Evolutionary conservation across 2,797 vertebrate species (phyloP), one percentile per base, ranked within the genome.

Genomic region (Dendrocincla fuliginosa): DNA sequence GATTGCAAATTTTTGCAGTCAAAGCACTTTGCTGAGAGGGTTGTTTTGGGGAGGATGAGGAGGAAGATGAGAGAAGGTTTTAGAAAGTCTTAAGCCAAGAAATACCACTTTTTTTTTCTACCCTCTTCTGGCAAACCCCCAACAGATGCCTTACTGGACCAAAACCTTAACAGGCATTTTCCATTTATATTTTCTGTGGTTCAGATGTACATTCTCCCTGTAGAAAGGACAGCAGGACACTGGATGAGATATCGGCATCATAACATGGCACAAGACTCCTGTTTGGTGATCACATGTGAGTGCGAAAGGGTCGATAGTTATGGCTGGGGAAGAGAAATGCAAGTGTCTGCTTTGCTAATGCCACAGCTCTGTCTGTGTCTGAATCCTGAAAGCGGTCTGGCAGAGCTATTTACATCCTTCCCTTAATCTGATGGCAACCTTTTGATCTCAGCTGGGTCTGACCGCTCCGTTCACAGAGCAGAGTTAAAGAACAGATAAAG

Each of bases 371-470:
- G 90, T 92, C 94, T 84, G 93, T 60, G 83, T 83, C 91, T 50
- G 90, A 46, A 65, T 77, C 63, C 84, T 70, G 76, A 57, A 55
- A 83, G 61, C 41, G 30, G 28, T 60, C 94, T 78, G 33, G 77
- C 84, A 81, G 18, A 25, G 77, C 89, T 94, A 35, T 93, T 95
- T 89, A 84, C 91, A 76, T 93, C 73, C 71, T 71, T 87, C 59
- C 74, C 87, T 95, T 94, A 90, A 97, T 97, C 96, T 94, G 89
- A 93, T 83, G 60, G 70, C 39, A 90, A 47, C 23, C 93, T 85
- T 97, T 96, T 97, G 96, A 97, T 97, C 96, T 92, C 97, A 82
- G 96, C 82, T 92, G 91, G 94, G 76, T 90, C 80, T 85, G 92
- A 65, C 59, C 93, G 25, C 90, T 95, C 83, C 27, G 80, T 95